Conservation (phyloP, 2,797 vertebrate species). For the Hybognathus amarus region DNA sequence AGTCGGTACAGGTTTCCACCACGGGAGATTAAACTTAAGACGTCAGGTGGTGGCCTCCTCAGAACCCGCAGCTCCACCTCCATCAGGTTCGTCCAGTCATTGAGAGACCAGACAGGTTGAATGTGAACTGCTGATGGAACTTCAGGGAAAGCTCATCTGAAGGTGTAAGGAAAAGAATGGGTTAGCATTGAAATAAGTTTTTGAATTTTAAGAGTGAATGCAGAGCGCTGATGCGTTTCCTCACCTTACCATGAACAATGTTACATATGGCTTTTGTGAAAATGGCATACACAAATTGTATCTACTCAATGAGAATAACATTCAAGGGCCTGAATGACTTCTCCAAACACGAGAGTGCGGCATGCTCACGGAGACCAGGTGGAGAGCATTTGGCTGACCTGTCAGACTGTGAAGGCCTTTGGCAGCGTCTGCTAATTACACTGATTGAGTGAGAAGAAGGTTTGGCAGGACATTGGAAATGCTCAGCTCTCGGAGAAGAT, state of each 20-base stretch:
- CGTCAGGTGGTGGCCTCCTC: conserved; percentile 65
- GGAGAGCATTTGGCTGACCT: conserved; percentile 59
- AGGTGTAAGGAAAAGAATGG: conserved; percentile 39
- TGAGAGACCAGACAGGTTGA: conserved; percentile 81
- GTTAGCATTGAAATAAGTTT: conserved; percentile 38
- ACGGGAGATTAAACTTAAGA: conserved; percentile 56
- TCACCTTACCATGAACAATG: conserved; percentile 45
- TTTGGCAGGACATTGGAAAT: conserved; percentile 58
- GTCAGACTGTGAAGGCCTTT: conserved; percentile 51
- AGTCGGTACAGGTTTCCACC: conserved; percentile 71
- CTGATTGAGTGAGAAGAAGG: conserved; percentile 59
- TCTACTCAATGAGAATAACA: conserved; percentile 60
- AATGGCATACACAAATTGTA: conserved; percentile 61
- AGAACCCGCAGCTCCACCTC: conserved; percentile 81
- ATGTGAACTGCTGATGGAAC: conserved; percentile 78
- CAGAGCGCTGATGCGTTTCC: background rate
- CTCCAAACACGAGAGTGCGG: conserved; percentile 57
- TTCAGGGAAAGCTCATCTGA: conserved; percentile 64
- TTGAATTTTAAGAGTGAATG: conserved; percentile 35
- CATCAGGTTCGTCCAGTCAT: conserved; percentile 78
- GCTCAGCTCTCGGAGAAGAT: conserved; percentile 42
- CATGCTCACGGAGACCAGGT: conserved; percentile 51
- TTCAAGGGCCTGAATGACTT: conserved; percentile 54
- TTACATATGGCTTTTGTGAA: conserved; percentile 53
- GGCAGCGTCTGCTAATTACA: conserved; percentile 61